These are phyloP conservation scores for Hoplias malabaricus DNA, from an alignment of 2,113 vertebrate genomes.

Conservation along the genomic window DNA sequence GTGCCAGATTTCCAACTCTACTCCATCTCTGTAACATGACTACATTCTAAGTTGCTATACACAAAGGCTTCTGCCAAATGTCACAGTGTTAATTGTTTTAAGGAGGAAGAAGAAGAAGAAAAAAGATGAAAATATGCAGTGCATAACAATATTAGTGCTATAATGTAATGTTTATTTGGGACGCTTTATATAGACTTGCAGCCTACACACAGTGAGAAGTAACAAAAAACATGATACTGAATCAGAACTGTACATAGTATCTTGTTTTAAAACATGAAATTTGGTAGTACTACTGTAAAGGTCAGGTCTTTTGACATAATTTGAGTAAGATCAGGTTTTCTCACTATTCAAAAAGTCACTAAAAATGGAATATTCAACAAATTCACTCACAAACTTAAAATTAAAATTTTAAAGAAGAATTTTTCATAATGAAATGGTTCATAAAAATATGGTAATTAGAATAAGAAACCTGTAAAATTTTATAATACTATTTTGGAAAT, in stretches of 20 bases:
- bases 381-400: slow-evolving; percentile 22
- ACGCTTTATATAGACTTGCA: slow-evolving; percentile 20
- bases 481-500: slow-evolving; percentile 32
- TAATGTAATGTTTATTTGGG: slow-evolving; percentile 37
- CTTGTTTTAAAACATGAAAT: slow-evolving; percentile 7
- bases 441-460: slow-evolving; percentile 29
- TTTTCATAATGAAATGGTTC: slow-evolving; percentile 31
- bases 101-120: too few species aligned
- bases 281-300: slow-evolving; percentile 1
- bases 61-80: too few species aligned
- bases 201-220: slow-evolving; percentile 19
- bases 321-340: background rate
- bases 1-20: too few species aligned
- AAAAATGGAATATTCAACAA: slow-evolving; percentile 55
- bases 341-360: background rate
- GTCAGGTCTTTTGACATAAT: background rate
- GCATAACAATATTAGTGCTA: slow-evolving; percentile 10
- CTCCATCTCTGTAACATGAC: too few species aligned
- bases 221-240: slow-evolving; percentile 9
- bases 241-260: slow-evolving; percentile 12
- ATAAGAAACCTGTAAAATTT: slow-evolving; percentile 29
- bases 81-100: too few species aligned
- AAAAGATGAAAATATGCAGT: background rate
- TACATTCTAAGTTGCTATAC: too few species aligned
- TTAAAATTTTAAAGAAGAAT: too few species aligned